Conservation (phyloP, 2,113 vertebrate species). For the Triplophysa siluroides region DNA sequence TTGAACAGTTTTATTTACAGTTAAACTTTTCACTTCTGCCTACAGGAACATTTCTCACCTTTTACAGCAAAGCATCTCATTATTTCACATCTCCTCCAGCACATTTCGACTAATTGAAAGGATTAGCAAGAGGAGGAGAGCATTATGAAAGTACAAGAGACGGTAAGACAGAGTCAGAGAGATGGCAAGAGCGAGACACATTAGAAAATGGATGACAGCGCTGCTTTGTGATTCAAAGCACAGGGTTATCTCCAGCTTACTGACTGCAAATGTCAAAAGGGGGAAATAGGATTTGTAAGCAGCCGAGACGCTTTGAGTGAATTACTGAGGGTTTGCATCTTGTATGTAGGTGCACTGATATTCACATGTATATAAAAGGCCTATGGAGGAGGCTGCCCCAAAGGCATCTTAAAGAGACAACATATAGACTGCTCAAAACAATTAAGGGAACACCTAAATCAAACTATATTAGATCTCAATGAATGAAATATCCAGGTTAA, state of each 20-base stretch:
- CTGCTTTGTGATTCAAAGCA: slow-evolving; percentile 64
- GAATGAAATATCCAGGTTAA: too few species aligned
- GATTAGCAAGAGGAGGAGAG: neutral
- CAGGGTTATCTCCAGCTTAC: slow-evolving; percentile 65
- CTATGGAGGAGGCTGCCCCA: slow-evolving; percentile 14
- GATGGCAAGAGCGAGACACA: neutral
- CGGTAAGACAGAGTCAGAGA: neutral
- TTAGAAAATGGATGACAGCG: slow-evolving; percentile 3
- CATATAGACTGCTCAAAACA: neutral
- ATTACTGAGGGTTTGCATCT: slow-evolving; percentile 24
- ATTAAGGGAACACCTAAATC: too few species aligned
- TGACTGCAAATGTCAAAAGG: slow-evolving; percentile 67
- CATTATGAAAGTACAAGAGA: neutral
- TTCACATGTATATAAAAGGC: neutral
- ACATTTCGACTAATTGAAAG: slow-evolving; percentile 34
- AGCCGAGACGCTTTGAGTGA: slow-evolving; percentile 30
- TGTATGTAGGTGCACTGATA: slow-evolving; percentile 21
- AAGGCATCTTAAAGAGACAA: slow-evolving; percentile 39
- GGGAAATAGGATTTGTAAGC: slow-evolving; percentile 51
- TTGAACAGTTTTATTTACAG: neutral
- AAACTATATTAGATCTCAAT: too few species aligned
- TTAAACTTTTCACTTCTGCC: slow-evolving; percentile 1
- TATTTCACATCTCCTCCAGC: neutral
- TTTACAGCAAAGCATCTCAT: neutral
- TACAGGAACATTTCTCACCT: neutral